A percentile compares a stretch with the other conserved stretches of the same genome.
These are phyloP conservation scores for Chymomyza fuscimana DNA, from an alignment of 2,888 invertebrate genomes.

Conservation along the genomic window DNA sequence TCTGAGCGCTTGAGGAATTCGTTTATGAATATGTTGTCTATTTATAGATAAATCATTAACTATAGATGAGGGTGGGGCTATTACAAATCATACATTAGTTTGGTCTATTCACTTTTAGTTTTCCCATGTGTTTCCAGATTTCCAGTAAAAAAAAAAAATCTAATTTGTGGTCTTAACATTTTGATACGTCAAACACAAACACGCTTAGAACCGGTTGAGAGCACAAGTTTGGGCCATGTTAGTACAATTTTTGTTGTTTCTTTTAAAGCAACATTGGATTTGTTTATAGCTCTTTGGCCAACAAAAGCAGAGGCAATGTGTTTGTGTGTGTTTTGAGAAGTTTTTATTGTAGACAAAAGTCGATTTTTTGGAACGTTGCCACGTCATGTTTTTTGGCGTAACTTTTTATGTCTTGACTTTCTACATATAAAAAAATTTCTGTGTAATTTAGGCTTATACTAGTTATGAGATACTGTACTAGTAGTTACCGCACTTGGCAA, in stretches of 20 bases:
- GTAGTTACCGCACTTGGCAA: constrained; percentile 15
- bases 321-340: constrained; percentile 8
- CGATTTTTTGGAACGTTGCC: constrained; percentile 43
- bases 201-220: constrained; percentile 54
- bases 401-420: neutral
- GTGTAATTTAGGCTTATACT: neutral
- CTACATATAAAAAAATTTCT: neutral
- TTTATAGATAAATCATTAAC: constrained; percentile 30
- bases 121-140: constrained; percentile 28
- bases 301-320: constrained; percentile 45
- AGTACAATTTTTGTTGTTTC: constrained; percentile 1
- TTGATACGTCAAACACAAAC: constrained; percentile 19
- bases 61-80: neutral
- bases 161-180: constrained; percentile 6
- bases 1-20: constrained; percentile 20
- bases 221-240: constrained; percentile 26
- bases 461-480: neutral
- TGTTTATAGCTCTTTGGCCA: constrained; percentile 32
- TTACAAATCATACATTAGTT: neutral
- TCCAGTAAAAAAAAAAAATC: constrained; percentile 19
- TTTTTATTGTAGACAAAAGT: neutral
- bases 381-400: constrained; percentile 41
- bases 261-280: constrained; percentile 25
- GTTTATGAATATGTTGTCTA: constrained; percentile 37
- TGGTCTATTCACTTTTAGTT: constrained; percentile 24